Percentiles rank a stretch among this genome's conserved stretches.
These are phyloP conservation scores for Spodoptera exigua DNA, from an alignment of 2,888 invertebrate genomes.

Conservation along the genomic window DNA sequence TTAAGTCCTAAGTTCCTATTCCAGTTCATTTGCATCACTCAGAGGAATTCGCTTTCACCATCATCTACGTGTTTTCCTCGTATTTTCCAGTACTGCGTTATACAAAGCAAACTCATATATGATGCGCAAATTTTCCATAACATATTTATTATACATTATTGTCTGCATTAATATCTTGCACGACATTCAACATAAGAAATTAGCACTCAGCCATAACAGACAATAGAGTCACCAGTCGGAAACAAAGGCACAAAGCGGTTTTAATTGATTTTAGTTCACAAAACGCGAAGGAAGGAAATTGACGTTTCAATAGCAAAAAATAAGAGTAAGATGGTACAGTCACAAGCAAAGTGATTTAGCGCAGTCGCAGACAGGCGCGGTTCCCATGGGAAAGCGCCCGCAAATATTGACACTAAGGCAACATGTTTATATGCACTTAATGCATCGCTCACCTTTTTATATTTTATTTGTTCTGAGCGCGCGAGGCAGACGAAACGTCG, in stretches of 20 bases:
- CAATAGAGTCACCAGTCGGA: constrained; percentile 11
- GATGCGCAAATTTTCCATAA: not conserved
- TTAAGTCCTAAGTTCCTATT: constrained; percentile 18
- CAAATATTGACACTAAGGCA: constrained; percentile 88
- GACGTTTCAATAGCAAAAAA: constrained; percentile 87
- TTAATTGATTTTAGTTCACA: constrained; percentile 75
- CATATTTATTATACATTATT: not conserved
- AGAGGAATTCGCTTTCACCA: constrained; percentile 18
- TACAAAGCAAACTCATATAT: constrained; percentile 11
- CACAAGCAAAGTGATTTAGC: constrained; percentile 83
- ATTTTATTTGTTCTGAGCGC: constrained; percentile 85
- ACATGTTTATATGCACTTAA: constrained; percentile 89
- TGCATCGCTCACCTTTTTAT: constrained; percentile 88
- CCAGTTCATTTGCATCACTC: constrained; percentile 4
- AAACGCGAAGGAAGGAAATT: constrained; percentile 70
- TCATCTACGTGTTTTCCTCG: constrained; percentile 9
- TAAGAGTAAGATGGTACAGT: constrained; percentile 69
- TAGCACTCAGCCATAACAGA: not conserved
- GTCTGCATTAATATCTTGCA: constrained; percentile 2
- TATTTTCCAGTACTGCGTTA: constrained; percentile 16
- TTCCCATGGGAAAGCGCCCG: constrained; percentile 88
- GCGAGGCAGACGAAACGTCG: constrained; percentile 85
- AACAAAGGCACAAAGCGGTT: constrained; percentile 59
- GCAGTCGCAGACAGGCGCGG: constrained; percentile 67
- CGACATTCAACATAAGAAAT: constrained; percentile 15